phyloP scores from a whole-genome alignment of 2,797 vertebrate species.

The Philypnodon macrostomus region DNA sequence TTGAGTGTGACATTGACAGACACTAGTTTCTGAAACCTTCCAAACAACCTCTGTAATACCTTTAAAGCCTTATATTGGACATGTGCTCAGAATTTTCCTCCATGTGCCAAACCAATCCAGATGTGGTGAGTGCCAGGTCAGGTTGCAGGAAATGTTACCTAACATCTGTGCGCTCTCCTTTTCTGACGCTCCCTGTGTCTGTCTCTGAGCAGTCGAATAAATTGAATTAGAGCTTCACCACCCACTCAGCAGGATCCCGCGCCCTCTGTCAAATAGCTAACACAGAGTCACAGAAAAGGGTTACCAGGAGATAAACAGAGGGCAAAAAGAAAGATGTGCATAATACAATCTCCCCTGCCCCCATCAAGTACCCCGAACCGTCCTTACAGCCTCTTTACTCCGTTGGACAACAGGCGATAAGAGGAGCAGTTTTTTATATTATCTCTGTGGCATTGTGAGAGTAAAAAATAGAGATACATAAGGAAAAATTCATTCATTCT shows the following conservation, averaged over 20 bases:
- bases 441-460: not conserved
- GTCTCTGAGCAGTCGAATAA: slow-evolving; percentile 65
- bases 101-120: slow-evolving; percentile 35
- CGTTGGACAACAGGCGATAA: slow-evolving; percentile 22
- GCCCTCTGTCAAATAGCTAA: slow-evolving; percentile 60
- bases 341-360: slow-evolving; percentile 32
- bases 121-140: slow-evolving; percentile 38
- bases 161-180: slow-evolving; percentile 57
- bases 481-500: slow-evolving; percentile 6
- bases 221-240: slow-evolving; percentile 71
- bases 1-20: too few relatives aligned
- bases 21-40: too few relatives aligned
- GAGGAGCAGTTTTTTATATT: slow-evolving; percentile 1
- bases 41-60: too few relatives aligned
- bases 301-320: slow-evolving; percentile 55
- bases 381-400: slow-evolving; percentile 26
- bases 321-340: slow-evolving; percentile 36
- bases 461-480: slow-evolving; percentile 3
- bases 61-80: slow-evolving; percentile 12
- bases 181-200: slow-evolving; percentile 29
- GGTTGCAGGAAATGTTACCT: slow-evolving; percentile 54
- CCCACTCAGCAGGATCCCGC: slow-evolving; percentile 60
- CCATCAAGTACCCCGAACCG: slow-evolving; percentile 30
- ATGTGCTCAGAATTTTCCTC: slow-evolving; percentile 12
- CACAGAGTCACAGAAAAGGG: slow-evolving; percentile 28